Percentiles rank a stretch among this genome's conserved stretches.
Conservation (phyloP, 2,113 vertebrate genomes). For the Psophia crepitans region DNA sequence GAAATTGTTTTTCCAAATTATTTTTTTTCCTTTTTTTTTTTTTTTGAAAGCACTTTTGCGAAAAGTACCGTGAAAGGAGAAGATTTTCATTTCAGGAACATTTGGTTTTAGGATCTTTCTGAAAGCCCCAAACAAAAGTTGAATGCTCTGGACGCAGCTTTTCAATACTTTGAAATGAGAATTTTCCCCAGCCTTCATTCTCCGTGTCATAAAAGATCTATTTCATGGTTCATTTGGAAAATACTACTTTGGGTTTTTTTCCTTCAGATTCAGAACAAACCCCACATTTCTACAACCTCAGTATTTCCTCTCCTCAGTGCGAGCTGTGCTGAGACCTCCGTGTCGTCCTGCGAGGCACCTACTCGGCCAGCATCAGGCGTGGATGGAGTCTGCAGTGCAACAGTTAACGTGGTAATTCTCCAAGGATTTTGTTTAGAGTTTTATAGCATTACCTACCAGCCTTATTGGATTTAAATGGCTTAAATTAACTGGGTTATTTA, state of each 20-base stretch:
- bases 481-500: constrained; percentile 70
- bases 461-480: constrained; percentile 70
- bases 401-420: constrained; percentile 4
- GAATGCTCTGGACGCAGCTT: background rate
- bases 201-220: background rate
- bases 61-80: background rate
- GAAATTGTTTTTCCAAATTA: background rate
- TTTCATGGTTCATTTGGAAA: background rate
- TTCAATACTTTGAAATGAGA: background rate
- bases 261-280: background rate
- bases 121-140: background rate
- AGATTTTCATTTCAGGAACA: background rate
- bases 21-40: background rate
- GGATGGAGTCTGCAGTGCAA: background rate
- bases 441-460: constrained; percentile 62
- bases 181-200: background rate
- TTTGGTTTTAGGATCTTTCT: background rate
- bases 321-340: background rate
- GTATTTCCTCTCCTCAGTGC: rapidly evolving
- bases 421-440: constrained; percentile 64
- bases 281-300: background rate
- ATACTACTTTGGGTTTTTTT: background rate
- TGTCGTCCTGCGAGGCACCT: background rate
- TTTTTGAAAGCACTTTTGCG: background rate
- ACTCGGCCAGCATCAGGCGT: rapidly evolving